Evolutionary conservation across 92 coral and sea anemone species (phyloP).

Genomic region (Phenganax subtilis): DNA sequence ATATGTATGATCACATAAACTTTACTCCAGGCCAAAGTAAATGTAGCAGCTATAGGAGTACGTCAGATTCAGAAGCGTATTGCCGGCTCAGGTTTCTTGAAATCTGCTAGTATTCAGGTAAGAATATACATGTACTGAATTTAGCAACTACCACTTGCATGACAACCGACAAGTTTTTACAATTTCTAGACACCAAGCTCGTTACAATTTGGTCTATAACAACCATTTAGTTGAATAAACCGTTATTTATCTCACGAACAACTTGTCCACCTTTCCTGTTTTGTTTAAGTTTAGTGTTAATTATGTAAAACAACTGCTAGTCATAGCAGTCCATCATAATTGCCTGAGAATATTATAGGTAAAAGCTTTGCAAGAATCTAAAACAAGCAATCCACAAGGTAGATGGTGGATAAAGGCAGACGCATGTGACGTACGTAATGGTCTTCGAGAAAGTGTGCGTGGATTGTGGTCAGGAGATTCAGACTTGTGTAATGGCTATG

Average conservation of each 20-base stretch:
- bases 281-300: neutral
- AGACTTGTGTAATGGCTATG: conserved; percentile 44
- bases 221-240: neutral
- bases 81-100: conserved; percentile 32
- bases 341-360: conserved; percentile 35
- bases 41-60: conserved; percentile 47
- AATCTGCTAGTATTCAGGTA: conserved; percentile 52
- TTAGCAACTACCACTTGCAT: neutral
- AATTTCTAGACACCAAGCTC: too few species aligned
- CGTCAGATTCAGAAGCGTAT: conserved; percentile 53
- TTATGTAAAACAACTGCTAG: neutral
- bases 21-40: conserved; percentile 48
- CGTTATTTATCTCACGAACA: neutral
- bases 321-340: neutral
- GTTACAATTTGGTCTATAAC: too few species aligned
- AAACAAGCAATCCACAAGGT: conserved; percentile 46
- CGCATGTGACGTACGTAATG: conserved; percentile 60
- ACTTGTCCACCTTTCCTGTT: neutral
- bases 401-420: conserved; percentile 78
- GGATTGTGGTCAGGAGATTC: conserved; percentile 63
- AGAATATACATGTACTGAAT: neutral
- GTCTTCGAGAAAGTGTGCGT: conserved; percentile 53
- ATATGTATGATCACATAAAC: conserved; percentile 42
- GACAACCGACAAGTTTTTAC: neutral
- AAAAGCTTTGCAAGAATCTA: conserved; percentile 46